Percentiles rank a stretch among this genome's conserved stretches.
Evolutionary conservation across 1,140 invertebrate genomes (phyloP).

Genomic region (Drosophila nigrodunni): DNA sequence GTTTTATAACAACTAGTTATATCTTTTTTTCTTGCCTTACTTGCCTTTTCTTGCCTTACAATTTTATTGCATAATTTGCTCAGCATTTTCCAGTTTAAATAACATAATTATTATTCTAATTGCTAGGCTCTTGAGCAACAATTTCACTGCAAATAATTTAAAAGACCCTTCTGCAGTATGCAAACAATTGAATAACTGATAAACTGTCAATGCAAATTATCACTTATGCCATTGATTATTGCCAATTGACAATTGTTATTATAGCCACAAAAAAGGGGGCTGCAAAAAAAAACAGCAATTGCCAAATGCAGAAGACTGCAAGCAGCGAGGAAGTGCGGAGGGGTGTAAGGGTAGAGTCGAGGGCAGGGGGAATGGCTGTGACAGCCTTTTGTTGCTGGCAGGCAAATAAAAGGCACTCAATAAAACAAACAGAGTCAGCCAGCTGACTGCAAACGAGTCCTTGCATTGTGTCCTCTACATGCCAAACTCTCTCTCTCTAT

Average conservation of each 20-base stretch:
- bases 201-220: constrained; percentile 74
- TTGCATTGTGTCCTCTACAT: constrained; percentile 14
- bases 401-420: constrained; percentile 40
- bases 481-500: constrained; percentile 1
- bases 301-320: constrained; percentile 35
- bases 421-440: constrained; percentile 37
- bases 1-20: no score
- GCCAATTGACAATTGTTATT: constrained; percentile 68
- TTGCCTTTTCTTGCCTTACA: background rate
- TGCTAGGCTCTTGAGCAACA: background rate
- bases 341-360: background rate
- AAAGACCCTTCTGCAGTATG: constrained; percentile 11
- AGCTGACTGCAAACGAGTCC: constrained; percentile 19
- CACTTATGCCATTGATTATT: constrained; percentile 76
- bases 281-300: constrained; percentile 49
- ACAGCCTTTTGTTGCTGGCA: constrained; percentile 41
- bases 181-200: constrained; percentile 37
- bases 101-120: constrained; percentile 7
- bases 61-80: background rate
- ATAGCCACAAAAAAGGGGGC: constrained; percentile 45
- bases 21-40: background rate
- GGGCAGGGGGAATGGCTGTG: background rate
- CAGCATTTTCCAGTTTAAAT: no score
- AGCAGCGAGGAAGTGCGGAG: background rate
- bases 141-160: constrained; percentile 26